phyloP scores from a whole-genome alignment of 2,888 invertebrate species.

The Leptothorax acervorum region DNA sequence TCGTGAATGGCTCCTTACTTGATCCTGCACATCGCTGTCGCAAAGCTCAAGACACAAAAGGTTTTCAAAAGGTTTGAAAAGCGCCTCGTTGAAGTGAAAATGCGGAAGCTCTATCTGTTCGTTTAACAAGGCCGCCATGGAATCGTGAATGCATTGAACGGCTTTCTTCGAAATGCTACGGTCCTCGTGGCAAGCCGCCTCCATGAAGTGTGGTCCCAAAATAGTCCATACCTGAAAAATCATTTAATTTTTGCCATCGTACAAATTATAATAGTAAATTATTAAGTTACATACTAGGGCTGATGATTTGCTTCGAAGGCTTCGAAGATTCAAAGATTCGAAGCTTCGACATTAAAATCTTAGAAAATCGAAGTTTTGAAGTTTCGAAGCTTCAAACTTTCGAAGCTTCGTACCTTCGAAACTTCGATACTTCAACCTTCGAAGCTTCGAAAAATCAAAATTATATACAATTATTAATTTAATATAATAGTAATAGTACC shows the following conservation, averaged over 20 bases:
- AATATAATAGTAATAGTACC: too few species aligned
- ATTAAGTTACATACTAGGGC: background rate
- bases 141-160: constrained; percentile 96
- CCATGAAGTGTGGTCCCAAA: constrained; percentile 97
- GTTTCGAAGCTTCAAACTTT: too few species aligned
- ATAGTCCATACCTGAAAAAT: constrained; percentile 91
- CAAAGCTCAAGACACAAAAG: constrained; percentile 96
- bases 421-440: too few species aligned
- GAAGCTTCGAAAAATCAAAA: too few species aligned
- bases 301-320: too few species aligned
- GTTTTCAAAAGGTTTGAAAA: constrained; percentile 98
- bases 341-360: too few species aligned
- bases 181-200: constrained; percentile 97
- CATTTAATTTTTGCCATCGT: background rate
- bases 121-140: constrained; percentile 94
- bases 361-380: too few species aligned
- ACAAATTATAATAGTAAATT: constrained; percentile 1
- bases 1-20: constrained; percentile 71
- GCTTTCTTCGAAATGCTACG: constrained; percentile 95
- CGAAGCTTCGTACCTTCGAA: too few species aligned
- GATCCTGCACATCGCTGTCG: constrained; percentile 95
- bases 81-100: constrained; percentile 98
- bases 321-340: too few species aligned
- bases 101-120: constrained; percentile 96
- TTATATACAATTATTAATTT: too few species aligned